These are phyloP conservation scores for Ichneumon xanthorius DNA, from an alignment of 2,888 invertebrate genomes.

Conservation along the genomic window DNA sequence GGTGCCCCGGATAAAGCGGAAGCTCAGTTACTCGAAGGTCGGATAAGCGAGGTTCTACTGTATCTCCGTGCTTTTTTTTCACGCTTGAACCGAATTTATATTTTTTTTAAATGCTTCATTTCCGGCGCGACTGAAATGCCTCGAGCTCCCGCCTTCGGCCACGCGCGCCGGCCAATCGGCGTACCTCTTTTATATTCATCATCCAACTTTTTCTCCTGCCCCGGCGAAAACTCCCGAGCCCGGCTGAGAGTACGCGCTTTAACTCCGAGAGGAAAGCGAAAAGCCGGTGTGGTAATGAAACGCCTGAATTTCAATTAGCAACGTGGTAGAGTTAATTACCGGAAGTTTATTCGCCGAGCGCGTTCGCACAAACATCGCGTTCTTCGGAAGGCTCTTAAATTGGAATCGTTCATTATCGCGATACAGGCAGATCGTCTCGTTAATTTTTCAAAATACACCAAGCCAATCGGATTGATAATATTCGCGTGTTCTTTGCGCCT, in stretches of 20 bases:
- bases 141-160: too few species aligned
- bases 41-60: too few species aligned
- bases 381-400: conserved; percentile 42
- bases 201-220: neutral
- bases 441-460: conserved; percentile 29
- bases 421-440: neutral
- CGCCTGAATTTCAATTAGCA: conserved; percentile 67
- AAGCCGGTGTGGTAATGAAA: conserved; percentile 54
- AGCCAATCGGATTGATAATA: neutral
- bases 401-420: conserved; percentile 50
- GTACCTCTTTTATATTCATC: neutral
- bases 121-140: too few species aligned
- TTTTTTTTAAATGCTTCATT: too few species aligned
- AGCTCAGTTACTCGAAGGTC: too few species aligned
- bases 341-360: conserved; percentile 51
- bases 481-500: neutral
- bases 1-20: too few species aligned
- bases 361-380: conserved; percentile 61
- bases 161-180: too few species aligned
- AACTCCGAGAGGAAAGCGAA: conserved; percentile 45
- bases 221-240: neutral
- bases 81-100: too few species aligned
- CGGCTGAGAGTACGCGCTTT: conserved; percentile 30
- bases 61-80: too few species aligned
- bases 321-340: conserved; percentile 65